Evolutionary conservation across 1,140 invertebrate species (phyloP), one percentile per base, ranked within the genome.

Genomic region (Drosophila burlai): DNA sequence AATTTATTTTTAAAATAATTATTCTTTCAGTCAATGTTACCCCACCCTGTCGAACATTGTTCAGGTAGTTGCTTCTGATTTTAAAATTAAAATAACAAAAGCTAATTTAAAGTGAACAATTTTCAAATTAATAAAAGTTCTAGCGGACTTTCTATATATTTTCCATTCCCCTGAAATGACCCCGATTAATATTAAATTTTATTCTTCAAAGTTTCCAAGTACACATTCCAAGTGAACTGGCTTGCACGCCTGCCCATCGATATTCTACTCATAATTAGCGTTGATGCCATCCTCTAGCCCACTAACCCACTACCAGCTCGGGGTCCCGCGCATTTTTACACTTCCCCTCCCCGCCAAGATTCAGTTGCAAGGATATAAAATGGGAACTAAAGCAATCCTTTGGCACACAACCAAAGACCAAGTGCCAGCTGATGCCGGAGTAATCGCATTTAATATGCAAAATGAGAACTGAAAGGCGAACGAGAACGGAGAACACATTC

Each of bases 241-340:
- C 63, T 38, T 71, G 26, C 69, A 75, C 55, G 29, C 49, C 58
- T 57, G 34, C 36, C n/a, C 34, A 62, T 62, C 57, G 36, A 42
- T 60, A 47, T 47, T 63, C 62, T 76, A 76, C 62, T 76, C 62
- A 52, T 49, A 58, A 61, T 52, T 84, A 80, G 76, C 66, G 36
- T 43, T 64, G 57, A 42, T 47, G 40, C 65, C 67, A 43, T 40
- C 49, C 55, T 62, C 57, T 49, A 69, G 74, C 74, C 74, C 52
- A 55, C 34, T 38, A 38, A 38, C 60, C 72, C 47, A 52, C 55
- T 52, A 31, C 46, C 34, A 46, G 10, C 54, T 54, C 21, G 40
- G 42, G 55, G 38, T 55, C 29, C 8, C 18, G 40, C 24, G 46
- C 40, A 13, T 71, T 65, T 46, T 18, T 34, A 50, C 52, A 65